Evolutionary conservation across 1,140 invertebrate species (phyloP).

Genomic region (Druon quercuslanigerum): DNA sequence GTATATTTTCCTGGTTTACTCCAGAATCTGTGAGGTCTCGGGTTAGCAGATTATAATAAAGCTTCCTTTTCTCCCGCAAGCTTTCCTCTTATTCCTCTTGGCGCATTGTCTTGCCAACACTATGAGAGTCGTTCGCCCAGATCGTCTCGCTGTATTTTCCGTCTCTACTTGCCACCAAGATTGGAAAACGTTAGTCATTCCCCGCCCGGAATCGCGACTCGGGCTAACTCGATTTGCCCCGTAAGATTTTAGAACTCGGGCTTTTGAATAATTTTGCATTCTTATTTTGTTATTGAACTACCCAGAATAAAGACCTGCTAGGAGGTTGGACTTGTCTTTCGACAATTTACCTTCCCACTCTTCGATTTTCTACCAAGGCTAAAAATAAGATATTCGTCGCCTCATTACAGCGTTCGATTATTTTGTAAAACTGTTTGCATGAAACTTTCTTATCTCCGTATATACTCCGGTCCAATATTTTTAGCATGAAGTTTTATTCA

Average conservation of each 20-base stretch:
- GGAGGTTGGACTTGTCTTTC: conserved; percentile 24
- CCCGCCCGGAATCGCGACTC: conserved; percentile 52
- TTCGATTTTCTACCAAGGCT: conserved; percentile 16
- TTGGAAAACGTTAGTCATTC: conserved; percentile 51
- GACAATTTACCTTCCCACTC: conserved; percentile 29
- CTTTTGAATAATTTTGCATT: conserved; percentile 58
- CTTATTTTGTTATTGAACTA: conserved; percentile 52
- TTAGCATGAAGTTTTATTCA: background rate
- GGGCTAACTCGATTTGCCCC: conserved; percentile 60
- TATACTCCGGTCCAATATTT: conserved; percentile 14
- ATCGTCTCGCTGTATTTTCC: conserved; percentile 33
- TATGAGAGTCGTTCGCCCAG: conserved; percentile 26
- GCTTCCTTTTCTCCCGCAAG: conserved; percentile 43
- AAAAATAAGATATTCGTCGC: conserved; percentile 1
- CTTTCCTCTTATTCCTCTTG: conserved; percentile 35
- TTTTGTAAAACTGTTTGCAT: conserved; percentile 6
- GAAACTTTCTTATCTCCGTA: background rate
- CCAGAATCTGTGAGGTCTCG: conserved; percentile 21
- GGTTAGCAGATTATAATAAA: conserved; percentile 59
- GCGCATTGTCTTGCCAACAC: conserved; percentile 30
- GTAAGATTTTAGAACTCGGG: conserved; percentile 53
- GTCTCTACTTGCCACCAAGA: conserved; percentile 38
- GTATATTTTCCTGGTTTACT: conserved; percentile 3
- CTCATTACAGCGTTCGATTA: conserved; percentile 19
- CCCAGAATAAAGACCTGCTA: conserved; percentile 17